Evolutionary conservation across 2,888 invertebrate species (phyloP), one percentile per base, ranked within the genome.

Genomic region (Lochmaea capreae): DNA sequence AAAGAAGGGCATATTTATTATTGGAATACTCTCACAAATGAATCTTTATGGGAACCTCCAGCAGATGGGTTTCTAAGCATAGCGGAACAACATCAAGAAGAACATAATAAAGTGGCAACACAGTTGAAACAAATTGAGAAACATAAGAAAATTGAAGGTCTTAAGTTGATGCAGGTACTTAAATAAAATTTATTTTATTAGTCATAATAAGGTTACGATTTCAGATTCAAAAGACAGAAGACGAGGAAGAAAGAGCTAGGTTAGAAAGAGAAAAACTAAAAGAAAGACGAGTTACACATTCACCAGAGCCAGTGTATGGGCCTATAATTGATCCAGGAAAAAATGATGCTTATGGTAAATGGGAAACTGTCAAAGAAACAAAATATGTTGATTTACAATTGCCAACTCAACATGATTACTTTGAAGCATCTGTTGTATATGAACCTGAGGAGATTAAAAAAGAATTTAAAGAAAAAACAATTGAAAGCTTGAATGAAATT

Each of bases 21-120:
- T 83, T 97, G 96, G 95, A 95, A 97, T 86, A 92, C 91, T 1
- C 90, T 92, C 78, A 95, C 95, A 49, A 94, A 94, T 88, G 94
- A 94, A 87, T 92, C 95, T 0, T 89, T 91, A 2, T 95, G 94
- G 94, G 91, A 93, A 77, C 87, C 91, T 10, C 96, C 96, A 0
- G 87, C 88, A 66, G 94, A 93, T 84, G 94, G 94, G 12, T 95
- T 89, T 83, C 84, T 93, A 71, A 92, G 92, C 22, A 84, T 93
- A 68, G 89, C 88, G 61, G 92, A 94, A 80, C 93, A 94, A 85
- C 90, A 82, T 68, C 87, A 89, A 42, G 88, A 89, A 76, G 88
- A 87, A 63, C 88, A 89, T 77, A 87, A 89, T 74, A 84, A 89
- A 65, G 86, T 87, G 0, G 84, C 89, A 58, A 89, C 89, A 63